Conservation (phyloP, 2,113 vertebrate species). For the Lamprologus lemairii region DNA sequence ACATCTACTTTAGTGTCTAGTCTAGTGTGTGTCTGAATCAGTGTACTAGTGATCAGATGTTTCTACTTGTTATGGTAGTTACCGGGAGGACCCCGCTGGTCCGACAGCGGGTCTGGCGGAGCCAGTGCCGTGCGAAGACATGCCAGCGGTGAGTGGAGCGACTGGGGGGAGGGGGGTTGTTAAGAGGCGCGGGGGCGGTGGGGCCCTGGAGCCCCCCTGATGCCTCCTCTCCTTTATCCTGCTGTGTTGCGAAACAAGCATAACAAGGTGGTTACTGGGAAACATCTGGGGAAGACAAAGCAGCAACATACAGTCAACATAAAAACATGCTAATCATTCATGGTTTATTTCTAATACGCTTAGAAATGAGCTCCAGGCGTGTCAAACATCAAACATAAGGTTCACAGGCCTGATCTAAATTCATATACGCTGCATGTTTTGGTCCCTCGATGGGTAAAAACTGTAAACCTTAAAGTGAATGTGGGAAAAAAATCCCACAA, state of each 20-base stretch:
- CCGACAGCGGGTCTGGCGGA: constrained; percentile 70
- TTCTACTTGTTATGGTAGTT: constrained; percentile 52
- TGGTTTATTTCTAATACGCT: neutral
- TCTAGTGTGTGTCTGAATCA: neutral
- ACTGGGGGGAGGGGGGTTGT: constrained; percentile 51
- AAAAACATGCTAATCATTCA: neutral
- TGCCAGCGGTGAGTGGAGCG: constrained; percentile 73
- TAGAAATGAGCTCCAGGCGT: neutral
- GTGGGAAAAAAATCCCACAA: neutral
- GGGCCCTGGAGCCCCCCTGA: constrained; percentile 38
- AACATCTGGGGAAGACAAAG: neutral
- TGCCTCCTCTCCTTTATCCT: constrained; percentile 65
- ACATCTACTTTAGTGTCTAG: neutral
- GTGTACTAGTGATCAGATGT: neutral
- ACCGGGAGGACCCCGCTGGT: constrained; percentile 70
- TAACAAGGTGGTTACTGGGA: constrained; percentile 25
- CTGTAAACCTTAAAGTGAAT: neutral
- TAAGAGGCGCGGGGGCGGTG: constrained; percentile 28
- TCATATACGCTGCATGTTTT: neutral
- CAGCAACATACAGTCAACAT: constrained; percentile 6
- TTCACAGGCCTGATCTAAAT: neutral
- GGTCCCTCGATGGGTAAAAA: neutral
- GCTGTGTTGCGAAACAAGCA: constrained; percentile 49
- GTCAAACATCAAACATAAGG: neutral
- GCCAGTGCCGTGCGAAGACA: constrained; percentile 74